These are phyloP conservation scores for Orussus abietinus DNA, from an alignment of 1,140 invertebrate genomes.

Conservation along the genomic window DNA sequence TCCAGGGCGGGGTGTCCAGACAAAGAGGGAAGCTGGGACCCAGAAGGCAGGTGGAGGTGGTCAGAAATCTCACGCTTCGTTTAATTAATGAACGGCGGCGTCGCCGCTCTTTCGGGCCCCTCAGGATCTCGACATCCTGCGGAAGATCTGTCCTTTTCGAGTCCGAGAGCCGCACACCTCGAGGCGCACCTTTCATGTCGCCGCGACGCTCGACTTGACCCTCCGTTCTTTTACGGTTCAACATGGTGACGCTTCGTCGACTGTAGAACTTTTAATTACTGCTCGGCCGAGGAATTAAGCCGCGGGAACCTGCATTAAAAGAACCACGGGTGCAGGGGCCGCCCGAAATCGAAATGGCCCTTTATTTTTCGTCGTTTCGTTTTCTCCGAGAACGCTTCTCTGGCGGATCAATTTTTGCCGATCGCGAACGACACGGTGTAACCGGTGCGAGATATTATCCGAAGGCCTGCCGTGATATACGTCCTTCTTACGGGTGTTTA, in stretches of 20 bases:
- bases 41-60: constrained; percentile 11
- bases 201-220: constrained; percentile 15
- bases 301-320: too few species aligned
- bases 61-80: constrained; percentile 45
- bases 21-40: constrained; percentile 21
- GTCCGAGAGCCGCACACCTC: neutral
- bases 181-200: neutral
- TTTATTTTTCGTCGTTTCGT: too few species aligned
- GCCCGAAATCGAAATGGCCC: too few species aligned
- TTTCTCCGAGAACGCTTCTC: too few species aligned
- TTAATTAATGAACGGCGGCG: constrained; percentile 46
- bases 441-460: too few species aligned
- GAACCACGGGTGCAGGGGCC: too few species aligned
- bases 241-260: constrained; percentile 13
- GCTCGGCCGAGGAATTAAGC: too few species aligned
- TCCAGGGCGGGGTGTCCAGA: constrained; percentile 21
- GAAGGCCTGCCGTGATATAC: too few species aligned
- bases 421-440: too few species aligned
- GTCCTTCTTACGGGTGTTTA: too few species aligned
- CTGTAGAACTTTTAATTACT: too few species aligned
- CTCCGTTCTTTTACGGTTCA: constrained; percentile 9
- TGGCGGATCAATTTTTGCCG: too few species aligned
- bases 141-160: neutral
- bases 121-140: constrained; percentile 5
- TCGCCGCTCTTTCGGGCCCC: constrained; percentile 12